Base-by-base conservation (phyloP, 2,888 invertebrate species). In the Cerceris ruficornis region DNA sequence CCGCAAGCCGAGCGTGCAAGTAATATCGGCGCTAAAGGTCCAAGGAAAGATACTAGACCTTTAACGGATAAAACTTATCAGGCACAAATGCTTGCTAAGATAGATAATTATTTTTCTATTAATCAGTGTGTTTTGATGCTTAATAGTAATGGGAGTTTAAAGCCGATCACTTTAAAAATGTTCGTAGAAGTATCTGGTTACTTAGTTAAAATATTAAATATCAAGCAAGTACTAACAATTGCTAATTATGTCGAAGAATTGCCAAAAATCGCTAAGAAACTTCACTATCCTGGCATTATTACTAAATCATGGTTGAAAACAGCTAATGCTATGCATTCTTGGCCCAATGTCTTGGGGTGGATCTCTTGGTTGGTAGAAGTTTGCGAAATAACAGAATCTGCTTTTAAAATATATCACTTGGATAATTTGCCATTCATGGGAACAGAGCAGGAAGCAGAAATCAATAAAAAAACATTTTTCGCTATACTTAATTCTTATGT, bases 251-350 rank as follows among this genome's bases (percentile, higher is more conserved):
- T 89, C 13, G 92, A 92, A 4, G 89, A 94, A 93, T 76, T 94
- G 58, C 95, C 94, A 0, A 93, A 93, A 79, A 83, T 93, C 65
- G 91, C 93, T 6, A 94, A 94, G 80, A 93, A 93, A 1, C 89
- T 94, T 14, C 92, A 93, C 82, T 95, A 95, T 91, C 94, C 94
- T 0, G 94, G 94, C 7, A 77, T 91, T 0, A 92, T 94, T 13
- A 93, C 93, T 81, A 94, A 94, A 91, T 94, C 94, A 0, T 95
- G 94, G 94, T 90, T 95, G 84, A 93, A 93, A 89, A 93, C 94
- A 0, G 94, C 94, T 6, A 94, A 94, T 90, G 93, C 94, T 0
- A 92, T 93, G 85, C 94, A 94, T 87, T 93, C 94, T 0, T 94
- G 94, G 91, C 94, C 94, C 0, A 93, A 94, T 50, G 94, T 94